phyloP scores from a whole-genome alignment of 2,888 invertebrate species.

The Baronia brevicornis region DNA sequence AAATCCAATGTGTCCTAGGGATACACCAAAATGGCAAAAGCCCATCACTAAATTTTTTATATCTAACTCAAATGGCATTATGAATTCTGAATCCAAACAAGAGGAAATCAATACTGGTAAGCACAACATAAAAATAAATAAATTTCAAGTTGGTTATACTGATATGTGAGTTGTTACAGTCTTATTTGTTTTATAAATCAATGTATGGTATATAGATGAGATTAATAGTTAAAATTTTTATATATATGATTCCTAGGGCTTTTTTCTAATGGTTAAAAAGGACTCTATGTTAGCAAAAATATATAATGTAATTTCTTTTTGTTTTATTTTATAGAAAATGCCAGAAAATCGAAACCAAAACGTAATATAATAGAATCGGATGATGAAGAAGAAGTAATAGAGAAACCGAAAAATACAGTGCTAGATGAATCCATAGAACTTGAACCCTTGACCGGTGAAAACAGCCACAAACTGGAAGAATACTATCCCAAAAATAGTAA shows the following conservation, averaged over 20 bases:
- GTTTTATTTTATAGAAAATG: no score
- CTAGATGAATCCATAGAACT: constrained; percentile 47
- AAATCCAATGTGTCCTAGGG: constrained; percentile 69
- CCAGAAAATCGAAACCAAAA: constrained; percentile 27
- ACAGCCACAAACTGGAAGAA: constrained; percentile 57
- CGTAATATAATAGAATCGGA: constrained; percentile 48
- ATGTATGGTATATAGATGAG: no score
- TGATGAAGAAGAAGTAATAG: constrained; percentile 23
- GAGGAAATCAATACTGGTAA: constrained; percentile 18
- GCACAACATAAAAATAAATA: neutral
- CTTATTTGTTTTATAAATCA: no score
- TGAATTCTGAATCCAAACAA: constrained; percentile 21
- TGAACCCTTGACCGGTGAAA: constrained; percentile 46
- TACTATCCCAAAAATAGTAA: constrained; percentile 43
- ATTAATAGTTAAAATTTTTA: no score
- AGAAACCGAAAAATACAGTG: constrained; percentile 36
- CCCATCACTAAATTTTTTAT: constrained; percentile 72
- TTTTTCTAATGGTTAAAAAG: no score
- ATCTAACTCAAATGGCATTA: constrained; percentile 26
- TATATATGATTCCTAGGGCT: no score
- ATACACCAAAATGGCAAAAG: constrained; percentile 75
- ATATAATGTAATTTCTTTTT: constrained; percentile 8
- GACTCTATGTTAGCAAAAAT: no score
- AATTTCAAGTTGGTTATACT: no score
- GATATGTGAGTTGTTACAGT: no score